Evolutionary conservation across 2,888 invertebrate species (phyloP), one percentile per base, ranked within the genome.

Genomic region (Drosophila anomalata): DNA sequence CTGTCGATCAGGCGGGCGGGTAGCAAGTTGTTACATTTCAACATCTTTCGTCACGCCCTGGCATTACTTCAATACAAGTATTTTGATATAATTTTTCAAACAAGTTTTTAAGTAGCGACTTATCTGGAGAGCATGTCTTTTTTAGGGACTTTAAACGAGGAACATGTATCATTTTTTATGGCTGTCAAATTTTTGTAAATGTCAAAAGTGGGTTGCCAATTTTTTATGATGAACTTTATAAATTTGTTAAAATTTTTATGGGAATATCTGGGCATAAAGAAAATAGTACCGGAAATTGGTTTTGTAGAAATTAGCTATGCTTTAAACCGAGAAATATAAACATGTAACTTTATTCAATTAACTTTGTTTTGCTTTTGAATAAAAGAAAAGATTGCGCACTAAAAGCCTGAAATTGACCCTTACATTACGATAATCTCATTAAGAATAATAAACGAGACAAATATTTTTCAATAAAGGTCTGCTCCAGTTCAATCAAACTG

Each of bases 11-110:
- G 60, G 9, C 44, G 48, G 65, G 61, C 73, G 65, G 76, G 73
- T 65, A 54, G 66, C 77, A 75, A 60, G 59, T 58, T 72, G 72
- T 61, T 79, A 74, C 79, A 76, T 73, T 86, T 83, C 67, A 76
- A 70, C 77, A 78, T 83, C 73, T 83, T 84, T 79, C 81, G 82
- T 82, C 82, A 82, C 85, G 85, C 85, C 82, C 63, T 22, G 60
- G 65, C 66, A 79, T 85, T 75, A 76, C 66, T 77, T 77, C 47
- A 55, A 77, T 78, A 61, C 77, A 66, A 66, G 47, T 67, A 22
- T 55, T 73, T 69, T 36, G 59, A 69, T 70, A 31, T 50, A 47
- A 53, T 33, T 48, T 60, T 24, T 9, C 9, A 48, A 42, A 42
- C 29, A 29, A 52, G 14, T 22, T 44, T 39, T 74, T 76, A 83